These are phyloP conservation scores for Glaucopsyche alexis DNA, from an alignment of 2,888 invertebrate genomes.

Conservation along the genomic window DNA sequence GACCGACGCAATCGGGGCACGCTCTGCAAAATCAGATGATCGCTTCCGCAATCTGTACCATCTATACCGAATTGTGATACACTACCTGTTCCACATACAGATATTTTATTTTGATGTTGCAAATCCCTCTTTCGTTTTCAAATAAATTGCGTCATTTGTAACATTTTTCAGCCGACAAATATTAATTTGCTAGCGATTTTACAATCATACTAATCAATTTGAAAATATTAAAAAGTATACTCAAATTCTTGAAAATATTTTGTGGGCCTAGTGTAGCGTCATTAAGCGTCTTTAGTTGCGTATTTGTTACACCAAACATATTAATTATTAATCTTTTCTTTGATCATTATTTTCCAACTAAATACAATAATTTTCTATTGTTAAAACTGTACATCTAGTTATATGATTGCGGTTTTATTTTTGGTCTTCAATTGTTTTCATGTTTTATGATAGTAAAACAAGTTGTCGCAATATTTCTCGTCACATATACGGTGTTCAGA, in stretches of 20 bases:
- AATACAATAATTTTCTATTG: too few species aligned
- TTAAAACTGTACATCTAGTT: too few species aligned
- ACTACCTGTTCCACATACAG: slow-evolving; percentile 28
- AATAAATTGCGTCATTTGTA: not conserved
- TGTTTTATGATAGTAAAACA: slow-evolving; percentile 47
- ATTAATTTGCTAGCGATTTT: slow-evolving; percentile 6
- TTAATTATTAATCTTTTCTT: not conserved
- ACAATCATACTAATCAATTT: not conserved
- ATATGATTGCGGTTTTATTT: too few species aligned
- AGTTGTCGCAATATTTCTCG: slow-evolving; percentile 58
- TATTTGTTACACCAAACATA: not conserved
- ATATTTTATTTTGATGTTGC: not conserved
- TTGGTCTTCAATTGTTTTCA: too few species aligned
- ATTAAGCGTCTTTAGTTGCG: not conserved
- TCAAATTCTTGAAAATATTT: not conserved
- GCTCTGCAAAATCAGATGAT: slow-evolving; percentile 68
- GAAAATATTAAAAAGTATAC: not conserved
- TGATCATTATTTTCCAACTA: too few species aligned
- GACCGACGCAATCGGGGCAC: slow-evolving; percentile 63
- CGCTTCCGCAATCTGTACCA: slow-evolving; percentile 66
- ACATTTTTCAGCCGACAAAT: not conserved
- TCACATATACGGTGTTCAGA: slow-evolving; percentile 73
- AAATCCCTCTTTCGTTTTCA: not conserved
- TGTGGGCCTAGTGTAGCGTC: not conserved
- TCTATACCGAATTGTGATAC: slow-evolving; percentile 42